Evolutionary conservation across 2,888 invertebrate species (phyloP), one percentile per base, ranked within the genome.

Genomic region (Cephus rjabovi): DNA sequence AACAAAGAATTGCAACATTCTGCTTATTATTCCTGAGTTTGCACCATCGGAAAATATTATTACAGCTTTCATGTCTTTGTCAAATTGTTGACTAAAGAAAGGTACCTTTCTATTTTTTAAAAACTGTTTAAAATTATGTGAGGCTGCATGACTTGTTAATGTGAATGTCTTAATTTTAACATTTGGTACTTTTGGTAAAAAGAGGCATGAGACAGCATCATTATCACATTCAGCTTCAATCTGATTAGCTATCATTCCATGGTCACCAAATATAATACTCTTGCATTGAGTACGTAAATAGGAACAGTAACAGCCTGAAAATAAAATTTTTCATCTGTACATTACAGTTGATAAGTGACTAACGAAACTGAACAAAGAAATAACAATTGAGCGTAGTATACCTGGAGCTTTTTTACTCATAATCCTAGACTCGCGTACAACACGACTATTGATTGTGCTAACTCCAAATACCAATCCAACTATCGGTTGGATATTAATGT

Each of bases 171-270:
- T 84, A 1, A 87, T 82, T 23, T 79, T 80, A 12, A 89, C 83
- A 15, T 83, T 79, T 4, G 87, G 82, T 75, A 89, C 83, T 40
- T 86, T 79, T 1, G 91, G 90, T 12, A 91, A 79, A 79, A 88
- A 87, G 40, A 85, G 76, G 37, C 86, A 86, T 6, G 76, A 74
- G 12, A 83, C 81, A 4, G 79, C 75, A 12, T 79, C 75, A 35
- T 69, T 12, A 23, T 79, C 70, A 0, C 75, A 74, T 31, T 86
- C 85, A 4, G 82, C 77, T 79, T 87, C 87, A 34, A 34, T 73
- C 23, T 84, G 77, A 74, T 90, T 80, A 1, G 85, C 70, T 68
- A 88, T 79, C 69, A 87, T 76, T 31, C 87, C 86, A 23, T 77
- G 77, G 15, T 86, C 87, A 11, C 81, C 79, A 31, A 90, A 69